Evolutionary conservation across 30 jellyfish, hydroid and myxozoan genomes (phyloP).

Genomic region (Hydractinia echinata): DNA sequence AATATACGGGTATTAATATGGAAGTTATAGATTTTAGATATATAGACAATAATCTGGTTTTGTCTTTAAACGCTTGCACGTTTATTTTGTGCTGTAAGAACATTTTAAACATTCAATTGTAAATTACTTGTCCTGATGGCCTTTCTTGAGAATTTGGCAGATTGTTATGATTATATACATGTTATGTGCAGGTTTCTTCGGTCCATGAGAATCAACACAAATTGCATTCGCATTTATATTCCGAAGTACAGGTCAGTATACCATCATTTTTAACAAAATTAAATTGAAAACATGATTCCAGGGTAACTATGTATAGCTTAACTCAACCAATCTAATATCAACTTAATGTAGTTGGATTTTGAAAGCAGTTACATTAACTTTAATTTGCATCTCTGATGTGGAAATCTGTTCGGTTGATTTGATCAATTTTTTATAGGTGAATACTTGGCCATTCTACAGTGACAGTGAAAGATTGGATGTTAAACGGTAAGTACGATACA

Average conservation of each 20-base stretch:
- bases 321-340: too few species aligned
- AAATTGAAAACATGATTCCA: too few species aligned
- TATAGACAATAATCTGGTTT: too few species aligned
- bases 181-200: slow-evolving; percentile 72
- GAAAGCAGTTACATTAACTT: too few species aligned
- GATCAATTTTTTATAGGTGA: slow-evolving; percentile 42
- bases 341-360: too few species aligned
- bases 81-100: too few species aligned
- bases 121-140: background rate
- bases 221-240: slow-evolving; percentile 55
- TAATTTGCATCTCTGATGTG: too few species aligned
- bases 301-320: too few species aligned
- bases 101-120: background rate
- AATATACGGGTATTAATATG: too few species aligned
- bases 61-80: too few species aligned
- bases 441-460: slow-evolving; percentile 90
- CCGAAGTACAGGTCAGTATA: slow-evolving; percentile 50
- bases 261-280: too few species aligned
- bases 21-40: too few species aligned
- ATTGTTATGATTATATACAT: background rate
- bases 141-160: background rate
- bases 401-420: background rate
- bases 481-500: slow-evolving; percentile 43
- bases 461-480: slow-evolving; percentile 62
- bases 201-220: slow-evolving; percentile 66